phyloP scores from a whole-genome alignment of 2,888 invertebrate genomes.

The Piscicola geometra region DNA sequence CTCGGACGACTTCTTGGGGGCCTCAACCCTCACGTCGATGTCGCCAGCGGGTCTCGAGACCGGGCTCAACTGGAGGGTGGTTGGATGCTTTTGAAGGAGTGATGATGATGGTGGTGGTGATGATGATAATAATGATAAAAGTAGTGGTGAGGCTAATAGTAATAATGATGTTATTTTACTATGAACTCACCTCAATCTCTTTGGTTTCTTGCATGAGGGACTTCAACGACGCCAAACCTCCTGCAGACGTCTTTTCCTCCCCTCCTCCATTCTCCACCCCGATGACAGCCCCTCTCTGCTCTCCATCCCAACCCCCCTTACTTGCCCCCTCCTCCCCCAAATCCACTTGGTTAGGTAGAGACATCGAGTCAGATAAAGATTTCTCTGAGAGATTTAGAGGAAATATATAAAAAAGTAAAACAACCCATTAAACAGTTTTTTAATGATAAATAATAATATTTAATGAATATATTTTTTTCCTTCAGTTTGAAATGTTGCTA shows the following conservation, averaged over 20 bases:
- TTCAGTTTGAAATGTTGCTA: neutral
- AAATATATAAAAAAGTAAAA: too few species aligned
- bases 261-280: neutral
- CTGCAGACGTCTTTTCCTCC: neutral
- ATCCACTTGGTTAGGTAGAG: neutral
- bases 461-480: too few species aligned
- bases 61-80: conserved; percentile 9
- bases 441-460: too few species aligned
- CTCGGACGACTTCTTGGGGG: conserved; percentile 93
- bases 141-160: too few species aligned
- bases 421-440: too few species aligned
- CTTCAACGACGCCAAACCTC: neutral
- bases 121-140: too few species aligned
- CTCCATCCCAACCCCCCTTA: too few species aligned
- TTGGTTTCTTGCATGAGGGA: conserved; percentile 6
- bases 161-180: too few species aligned
- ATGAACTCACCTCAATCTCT: conserved; percentile 1
- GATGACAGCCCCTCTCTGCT: neutral
- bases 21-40: conserved; percentile 77
- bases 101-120: too few species aligned
- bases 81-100: too few species aligned
- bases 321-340: too few species aligned
- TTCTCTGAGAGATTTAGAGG: neutral
- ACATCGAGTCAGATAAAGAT: neutral
- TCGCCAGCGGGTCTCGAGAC: neutral